Percentiles rank a stretch among this genome's conserved stretches.
Evolutionary conservation across 2,888 invertebrate genomes (phyloP).

Genomic region (Phragmatobia fuliginosa): DNA sequence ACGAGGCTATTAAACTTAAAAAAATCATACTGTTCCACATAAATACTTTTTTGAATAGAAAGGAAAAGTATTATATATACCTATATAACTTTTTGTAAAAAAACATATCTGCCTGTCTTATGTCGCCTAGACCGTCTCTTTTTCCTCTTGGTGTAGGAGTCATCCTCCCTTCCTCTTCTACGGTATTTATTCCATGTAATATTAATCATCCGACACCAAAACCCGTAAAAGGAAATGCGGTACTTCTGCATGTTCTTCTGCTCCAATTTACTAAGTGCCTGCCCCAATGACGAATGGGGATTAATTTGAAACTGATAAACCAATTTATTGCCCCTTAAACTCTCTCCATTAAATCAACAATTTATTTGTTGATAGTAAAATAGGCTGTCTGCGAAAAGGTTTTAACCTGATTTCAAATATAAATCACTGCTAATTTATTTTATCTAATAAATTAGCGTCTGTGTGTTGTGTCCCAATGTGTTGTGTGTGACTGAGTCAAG

Average conservation of each 20-base stretch:
- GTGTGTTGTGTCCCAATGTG: no score
- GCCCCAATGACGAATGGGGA: slow-evolving; percentile 69
- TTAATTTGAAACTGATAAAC: slow-evolving; percentile 62
- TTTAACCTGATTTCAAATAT: slow-evolving; percentile 40
- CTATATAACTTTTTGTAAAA: no score
- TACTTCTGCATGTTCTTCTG: slow-evolving; percentile 54
- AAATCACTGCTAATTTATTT: slow-evolving; percentile 41
- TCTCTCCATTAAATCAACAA: slow-evolving; percentile 47
- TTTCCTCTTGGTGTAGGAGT: background rate
- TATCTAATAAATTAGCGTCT: no score
- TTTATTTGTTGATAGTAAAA: slow-evolving; percentile 57
- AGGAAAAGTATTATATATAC: background rate
- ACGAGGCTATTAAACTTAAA: slow-evolving; percentile 23
- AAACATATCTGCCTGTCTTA: background rate
- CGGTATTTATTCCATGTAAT: background rate
- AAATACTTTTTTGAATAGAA: slow-evolving; percentile 7
- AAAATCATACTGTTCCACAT: no score
- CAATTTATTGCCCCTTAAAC: slow-evolving; percentile 58
- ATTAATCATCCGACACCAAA: slow-evolving; percentile 14
- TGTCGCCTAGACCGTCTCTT: no score
- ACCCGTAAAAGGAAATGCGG: slow-evolving; percentile 63
- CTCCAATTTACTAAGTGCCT: slow-evolving; percentile 74
- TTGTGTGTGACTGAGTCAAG: no score
- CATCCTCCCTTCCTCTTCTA: background rate
- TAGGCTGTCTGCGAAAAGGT: slow-evolving; percentile 40